These are phyloP conservation scores for Epinephelus fuscoguttatus DNA, from an alignment of 2,113 vertebrate species.

Conservation along the genomic window DNA sequence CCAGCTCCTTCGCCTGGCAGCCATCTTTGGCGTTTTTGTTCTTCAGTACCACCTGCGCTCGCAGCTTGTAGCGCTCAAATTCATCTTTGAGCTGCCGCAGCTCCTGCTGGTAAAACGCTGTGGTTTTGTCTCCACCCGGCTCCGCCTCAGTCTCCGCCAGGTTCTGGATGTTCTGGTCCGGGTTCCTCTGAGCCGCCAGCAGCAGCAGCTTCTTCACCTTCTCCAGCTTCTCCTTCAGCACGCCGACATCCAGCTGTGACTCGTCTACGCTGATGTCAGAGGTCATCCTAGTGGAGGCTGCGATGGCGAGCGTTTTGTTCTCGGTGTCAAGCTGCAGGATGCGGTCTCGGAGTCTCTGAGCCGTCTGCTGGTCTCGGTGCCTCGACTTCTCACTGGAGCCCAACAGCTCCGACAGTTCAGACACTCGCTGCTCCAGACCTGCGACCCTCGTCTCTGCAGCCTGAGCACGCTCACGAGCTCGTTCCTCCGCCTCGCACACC, in stretches of 20 bases:
- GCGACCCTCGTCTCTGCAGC: constrained; percentile 90
- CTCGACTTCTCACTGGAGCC: constrained; percentile 90
- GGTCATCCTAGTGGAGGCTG: neutral
- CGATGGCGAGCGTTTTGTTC: constrained; percentile 91
- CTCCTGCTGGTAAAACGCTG: constrained; percentile 89
- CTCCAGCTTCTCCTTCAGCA: constrained; percentile 90
- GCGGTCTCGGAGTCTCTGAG: constrained; percentile 91
- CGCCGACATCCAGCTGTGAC: constrained; percentile 83
- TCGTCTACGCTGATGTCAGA: constrained; percentile 84
- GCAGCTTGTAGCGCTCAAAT: constrained; percentile 94
- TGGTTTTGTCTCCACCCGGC: constrained; percentile 80
- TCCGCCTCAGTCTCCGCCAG: constrained; percentile 69
- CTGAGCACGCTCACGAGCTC: constrained; percentile 86
- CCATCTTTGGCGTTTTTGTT: constrained; percentile 90
- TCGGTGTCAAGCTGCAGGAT: constrained; percentile 92
- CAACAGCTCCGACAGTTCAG: constrained; percentile 90
- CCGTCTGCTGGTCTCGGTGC: constrained; percentile 89
- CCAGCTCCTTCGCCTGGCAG: constrained; percentile 88
- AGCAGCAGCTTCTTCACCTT: constrained; percentile 88
- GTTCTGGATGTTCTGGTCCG: constrained; percentile 83
- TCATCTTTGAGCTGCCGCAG: constrained; percentile 94
- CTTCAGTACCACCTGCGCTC: constrained; percentile 93
- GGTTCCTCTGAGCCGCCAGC: constrained; percentile 82
- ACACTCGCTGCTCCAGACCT: constrained; percentile 89
- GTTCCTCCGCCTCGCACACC: constrained; percentile 87